phyloP scores from a whole-genome alignment of 1,140 invertebrate genomes.

The Cylas formicarius region DNA sequence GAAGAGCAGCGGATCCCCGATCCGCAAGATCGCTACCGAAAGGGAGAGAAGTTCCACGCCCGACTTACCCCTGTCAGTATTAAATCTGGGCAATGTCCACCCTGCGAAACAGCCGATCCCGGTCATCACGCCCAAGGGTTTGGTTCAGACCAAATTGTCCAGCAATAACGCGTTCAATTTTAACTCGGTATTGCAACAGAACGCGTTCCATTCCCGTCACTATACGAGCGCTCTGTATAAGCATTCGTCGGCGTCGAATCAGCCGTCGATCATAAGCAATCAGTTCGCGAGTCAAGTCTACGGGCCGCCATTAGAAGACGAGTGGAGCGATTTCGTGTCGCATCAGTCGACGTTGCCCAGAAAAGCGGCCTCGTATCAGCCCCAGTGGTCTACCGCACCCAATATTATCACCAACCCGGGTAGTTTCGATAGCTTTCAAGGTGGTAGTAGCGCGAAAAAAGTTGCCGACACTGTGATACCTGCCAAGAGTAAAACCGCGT shows the following conservation, averaged over 20 bases:
- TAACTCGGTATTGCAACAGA: conserved; percentile 13
- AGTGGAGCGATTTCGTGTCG: conserved; percentile 59
- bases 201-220: conserved; percentile 2
- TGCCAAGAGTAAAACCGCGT: conserved; percentile 25
- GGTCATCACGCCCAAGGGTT: conserved; percentile 36
- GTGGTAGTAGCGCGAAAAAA: conserved; percentile 6
- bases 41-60: conserved; percentile 30
- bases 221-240: conserved; percentile 14
- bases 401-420: conserved; percentile 33
- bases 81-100: conserved; percentile 35
- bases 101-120: conserved; percentile 35
- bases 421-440: conserved; percentile 23
- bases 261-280: conserved; percentile 38
- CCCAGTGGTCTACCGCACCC: conserved; percentile 16
- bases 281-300: conserved; percentile 25
- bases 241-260: conserved; percentile 16
- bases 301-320: conserved; percentile 46
- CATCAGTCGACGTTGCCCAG: conserved; percentile 10
- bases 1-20: conserved; percentile 15
- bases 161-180: conserved; percentile 14
- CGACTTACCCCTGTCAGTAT: conserved; percentile 36
- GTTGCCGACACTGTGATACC: conserved; percentile 7
- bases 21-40: conserved; percentile 22
- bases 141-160: conserved; percentile 33
- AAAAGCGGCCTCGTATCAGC: neutral